Base-by-base conservation (phyloP, 2,113 vertebrate genomes). In the Thoracochromis brauschi region DNA sequence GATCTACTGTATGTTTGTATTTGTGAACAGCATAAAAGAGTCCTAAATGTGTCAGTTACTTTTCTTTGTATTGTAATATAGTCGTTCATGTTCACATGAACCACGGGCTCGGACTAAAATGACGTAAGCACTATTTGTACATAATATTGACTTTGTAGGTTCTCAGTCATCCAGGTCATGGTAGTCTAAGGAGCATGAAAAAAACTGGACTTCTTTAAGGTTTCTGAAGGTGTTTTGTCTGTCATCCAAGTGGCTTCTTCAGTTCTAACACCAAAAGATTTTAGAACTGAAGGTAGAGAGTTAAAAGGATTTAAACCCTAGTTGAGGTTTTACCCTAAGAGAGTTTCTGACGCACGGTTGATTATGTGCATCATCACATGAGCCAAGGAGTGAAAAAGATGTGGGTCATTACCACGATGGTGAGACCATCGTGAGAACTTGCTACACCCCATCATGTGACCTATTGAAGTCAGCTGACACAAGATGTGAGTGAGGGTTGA, bases 11-110 rank as follows among this genome's bases (percentile, higher is more conserved):
- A 86, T 71, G 73, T 93, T 82, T 90, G 88, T 94, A 83, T 82
- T 86, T 91, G 84, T 92, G 84, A 81, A 88, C 63, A 73, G 79
- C 88, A 89, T 90, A 88, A 85, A 87, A 75, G 84, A 80, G 90
- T 92, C 90, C 65, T 79, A 60, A 87, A 85, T 87, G 88, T 89
- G 71, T 85, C 68, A 51, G 17, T 40, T 45, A 82, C 24, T 81
- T 90, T 88, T 81, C 9, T 35, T 82, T 82, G 80, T 13, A 58
- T 45, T 83, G 38, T 55, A 82, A 71, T 49, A 38, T 26, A 75
- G 49, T 92, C 13, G 10, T 80, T 93, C 60, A 83, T 60, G 14
- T 90, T 85, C 26, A 81, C 35, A 57, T 81, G 73, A 81, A 91
- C 86, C 71, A 42, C 5, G 1, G 57, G 75, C 83, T 82, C 47